A percentile compares a stretch with the other conserved stretches of the same genome.
These are phyloP conservation scores for Porites rus DNA, from an alignment of 92 coral and sea anemone genomes.

Conservation along the genomic window DNA sequence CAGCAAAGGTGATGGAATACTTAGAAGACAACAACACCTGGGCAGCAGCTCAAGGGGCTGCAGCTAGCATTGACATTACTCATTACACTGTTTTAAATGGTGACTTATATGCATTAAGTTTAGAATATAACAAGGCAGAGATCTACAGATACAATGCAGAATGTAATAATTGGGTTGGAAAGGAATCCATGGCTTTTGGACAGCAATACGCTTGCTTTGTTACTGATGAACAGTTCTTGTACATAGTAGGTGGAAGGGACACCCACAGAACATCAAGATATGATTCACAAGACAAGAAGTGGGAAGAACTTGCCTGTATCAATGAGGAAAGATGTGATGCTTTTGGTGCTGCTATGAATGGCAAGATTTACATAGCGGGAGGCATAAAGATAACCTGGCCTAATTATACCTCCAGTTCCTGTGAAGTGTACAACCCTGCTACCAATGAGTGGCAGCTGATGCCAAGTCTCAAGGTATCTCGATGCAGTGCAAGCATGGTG, in stretches of 20 bases:
- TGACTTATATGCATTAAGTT: background rate
- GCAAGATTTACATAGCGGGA: slow-evolving; percentile 67
- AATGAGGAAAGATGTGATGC: slow-evolving; percentile 51
- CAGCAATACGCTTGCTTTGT: background rate
- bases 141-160: background rate
- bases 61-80: background rate
- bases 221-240: background rate
- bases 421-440: background rate
- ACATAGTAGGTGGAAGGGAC: background rate
- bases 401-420: too few species aligned
- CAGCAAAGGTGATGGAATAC: background rate
- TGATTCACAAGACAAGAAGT: slow-evolving; percentile 47
- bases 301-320: slow-evolving; percentile 65
- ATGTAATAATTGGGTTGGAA: background rate
- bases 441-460: slow-evolving; percentile 6
- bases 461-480: background rate
- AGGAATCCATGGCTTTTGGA: background rate
- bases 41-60: background rate
- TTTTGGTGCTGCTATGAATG: slow-evolving; percentile 56
- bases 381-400: background rate
- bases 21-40: background rate
- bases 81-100: background rate
- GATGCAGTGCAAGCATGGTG: background rate
- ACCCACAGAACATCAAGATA: slow-evolving; percentile 20
- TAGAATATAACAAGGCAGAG: fast-evolving